These are phyloP conservation scores for Myripristis murdjan DNA, from an alignment of 2,797 vertebrate genomes.

Conservation along the genomic window DNA sequence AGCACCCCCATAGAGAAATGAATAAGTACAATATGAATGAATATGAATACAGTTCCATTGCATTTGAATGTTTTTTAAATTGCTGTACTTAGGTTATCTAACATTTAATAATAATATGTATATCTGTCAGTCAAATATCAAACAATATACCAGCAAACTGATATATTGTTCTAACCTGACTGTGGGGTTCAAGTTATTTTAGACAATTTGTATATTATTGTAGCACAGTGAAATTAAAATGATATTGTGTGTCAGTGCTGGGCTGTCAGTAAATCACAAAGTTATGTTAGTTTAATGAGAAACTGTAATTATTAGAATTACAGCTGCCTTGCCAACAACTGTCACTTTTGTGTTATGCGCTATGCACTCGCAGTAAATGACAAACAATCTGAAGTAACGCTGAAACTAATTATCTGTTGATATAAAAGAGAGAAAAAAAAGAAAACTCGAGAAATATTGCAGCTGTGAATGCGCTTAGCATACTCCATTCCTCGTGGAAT, in stretches of 20 bases:
- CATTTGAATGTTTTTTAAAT: too few relatives aligned
- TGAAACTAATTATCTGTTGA: slow-evolving; percentile 38
- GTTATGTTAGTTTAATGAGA: too few relatives aligned
- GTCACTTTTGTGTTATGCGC: not conserved
- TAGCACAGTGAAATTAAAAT: too few relatives aligned
- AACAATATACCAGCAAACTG: not conserved
- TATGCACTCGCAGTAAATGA: not conserved
- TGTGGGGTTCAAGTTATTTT: not conserved
- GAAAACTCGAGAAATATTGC: slow-evolving; percentile 37
- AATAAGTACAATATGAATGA: too few relatives aligned
- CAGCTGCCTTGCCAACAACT: not conserved
- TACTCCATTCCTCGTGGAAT: slow-evolving; percentile 23
- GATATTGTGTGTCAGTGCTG: too few relatives aligned
- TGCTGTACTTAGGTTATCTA: not conserved
- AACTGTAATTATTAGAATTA: not conserved
- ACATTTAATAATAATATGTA: not conserved
- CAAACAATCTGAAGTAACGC: slow-evolving; percentile 12
- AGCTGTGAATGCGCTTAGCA: slow-evolving; percentile 11
- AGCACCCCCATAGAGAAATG: too few relatives aligned
- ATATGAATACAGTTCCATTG: too few relatives aligned
- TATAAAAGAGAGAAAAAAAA: too few relatives aligned
- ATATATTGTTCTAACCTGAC: not conserved
- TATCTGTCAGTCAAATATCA: too few relatives aligned
- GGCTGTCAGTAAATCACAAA: too few relatives aligned
- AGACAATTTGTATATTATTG: slow-evolving; percentile 8